A percentile compares a stretch with the other conserved stretches of the same genome.
Evolutionary conservation across 1,140 invertebrate species (phyloP).

Genomic region (Chironomus tepperi): DNA sequence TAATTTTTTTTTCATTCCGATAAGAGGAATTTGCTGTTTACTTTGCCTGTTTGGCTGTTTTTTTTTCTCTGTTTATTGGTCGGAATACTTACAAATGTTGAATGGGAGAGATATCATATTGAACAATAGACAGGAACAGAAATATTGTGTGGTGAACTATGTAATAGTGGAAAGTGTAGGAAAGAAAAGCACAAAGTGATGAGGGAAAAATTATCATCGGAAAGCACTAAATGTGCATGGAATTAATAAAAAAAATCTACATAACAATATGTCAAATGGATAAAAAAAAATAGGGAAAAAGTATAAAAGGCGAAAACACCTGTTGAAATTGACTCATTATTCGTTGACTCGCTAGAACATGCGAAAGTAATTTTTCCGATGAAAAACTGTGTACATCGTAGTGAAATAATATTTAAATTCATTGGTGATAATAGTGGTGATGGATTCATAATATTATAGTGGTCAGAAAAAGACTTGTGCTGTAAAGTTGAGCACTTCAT

Average conservation of each 20-base stretch:
- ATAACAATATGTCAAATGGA: slow-evolving; percentile 19
- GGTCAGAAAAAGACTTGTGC: neutral
- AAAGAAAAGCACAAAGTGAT: neutral
- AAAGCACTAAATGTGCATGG: neutral
- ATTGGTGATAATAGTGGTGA: neutral
- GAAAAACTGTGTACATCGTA: neutral
- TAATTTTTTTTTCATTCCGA: neutral
- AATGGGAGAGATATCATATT: neutral
- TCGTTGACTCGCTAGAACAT: neutral
- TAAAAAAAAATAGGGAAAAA: slow-evolving; percentile 17
- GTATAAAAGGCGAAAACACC: slow-evolving; percentile 20
- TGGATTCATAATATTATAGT: neutral
- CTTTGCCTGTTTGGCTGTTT: neutral
- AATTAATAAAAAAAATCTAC: slow-evolving; percentile 19
- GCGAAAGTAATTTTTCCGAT: neutral
- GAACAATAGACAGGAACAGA: neutral
- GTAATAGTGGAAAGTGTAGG: neutral
- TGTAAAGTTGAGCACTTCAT: no score
- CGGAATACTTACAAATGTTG: no score
- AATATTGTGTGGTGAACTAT: slow-evolving; percentile 13
- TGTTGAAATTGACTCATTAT: slow-evolving; percentile 19
- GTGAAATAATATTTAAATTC: neutral
- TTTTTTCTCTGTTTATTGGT: neutral
- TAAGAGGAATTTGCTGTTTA: neutral
- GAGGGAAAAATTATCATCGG: slow-evolving; percentile 14